A percentile compares a stretch with the other conserved stretches of the same genome.
Conservation (phyloP, 2,888 invertebrate genomes). For the Octonoba sinensis region DNA sequence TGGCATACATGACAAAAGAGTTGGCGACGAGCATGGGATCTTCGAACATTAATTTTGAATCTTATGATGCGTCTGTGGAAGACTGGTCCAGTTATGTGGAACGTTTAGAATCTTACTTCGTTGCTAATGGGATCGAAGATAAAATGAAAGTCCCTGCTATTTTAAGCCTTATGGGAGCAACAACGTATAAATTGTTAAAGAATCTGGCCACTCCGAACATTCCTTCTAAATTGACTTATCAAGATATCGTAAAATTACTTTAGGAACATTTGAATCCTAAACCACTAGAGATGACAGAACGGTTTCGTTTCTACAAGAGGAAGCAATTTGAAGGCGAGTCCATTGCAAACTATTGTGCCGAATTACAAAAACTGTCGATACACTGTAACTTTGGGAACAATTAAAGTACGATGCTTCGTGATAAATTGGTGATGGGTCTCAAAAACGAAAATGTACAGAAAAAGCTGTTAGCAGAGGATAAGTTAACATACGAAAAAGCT, state of each 20-base stretch:
- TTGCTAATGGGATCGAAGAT: slow-evolving; percentile 39
- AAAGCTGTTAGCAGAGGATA: slow-evolving; percentile 40
- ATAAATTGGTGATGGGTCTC: slow-evolving; percentile 42
- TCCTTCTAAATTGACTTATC: slow-evolving; percentile 40
- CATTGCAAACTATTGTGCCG: slow-evolving; percentile 49
- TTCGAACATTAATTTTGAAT: slow-evolving; percentile 41
- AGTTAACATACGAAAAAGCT: slow-evolving; percentile 42
- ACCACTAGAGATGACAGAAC: slow-evolving; percentile 42
- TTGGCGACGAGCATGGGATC: slow-evolving; percentile 44
- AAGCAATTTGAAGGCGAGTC: slow-evolving; percentile 49
- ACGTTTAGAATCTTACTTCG: slow-evolving; percentile 43
- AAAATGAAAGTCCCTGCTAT: slow-evolving; percentile 40
- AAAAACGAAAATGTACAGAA: slow-evolving; percentile 39
- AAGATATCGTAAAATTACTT: slow-evolving; percentile 43
- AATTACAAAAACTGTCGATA: slow-evolving; percentile 49
- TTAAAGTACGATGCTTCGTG: slow-evolving; percentile 46
- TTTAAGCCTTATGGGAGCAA: slow-evolving; percentile 39
- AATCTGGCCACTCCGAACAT: slow-evolving; percentile 42
- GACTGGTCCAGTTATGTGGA: slow-evolving; percentile 43
- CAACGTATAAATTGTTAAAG: slow-evolving; percentile 41
- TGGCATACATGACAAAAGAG: slow-evolving; percentile 45
- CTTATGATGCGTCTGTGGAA: slow-evolving; percentile 42
- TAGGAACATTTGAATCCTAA: slow-evolving; percentile 42
- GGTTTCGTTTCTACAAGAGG: slow-evolving; percentile 51
- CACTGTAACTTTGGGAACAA: slow-evolving; percentile 49